Evolutionary conservation across 2,797 vertebrate genomes (phyloP), one percentile per base, ranked within the genome.

Genomic region (Siniperca scherzeri): DNA sequence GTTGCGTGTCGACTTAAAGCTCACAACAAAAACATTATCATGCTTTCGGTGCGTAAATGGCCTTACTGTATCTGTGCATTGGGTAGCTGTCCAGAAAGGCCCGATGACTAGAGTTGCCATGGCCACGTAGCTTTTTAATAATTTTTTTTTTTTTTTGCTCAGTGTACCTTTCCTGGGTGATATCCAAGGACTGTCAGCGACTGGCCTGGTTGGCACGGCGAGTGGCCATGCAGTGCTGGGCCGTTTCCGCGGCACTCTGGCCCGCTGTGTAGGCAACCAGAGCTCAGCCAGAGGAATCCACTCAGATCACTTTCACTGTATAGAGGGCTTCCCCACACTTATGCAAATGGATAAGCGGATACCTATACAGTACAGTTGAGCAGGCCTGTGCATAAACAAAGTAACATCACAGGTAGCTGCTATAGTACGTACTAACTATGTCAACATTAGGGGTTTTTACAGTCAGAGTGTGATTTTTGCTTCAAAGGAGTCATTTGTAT

Each of bases 271-370:
- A 89, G 86, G 86, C 88, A 90, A 88, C 89, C 88, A 14, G 85
- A 42, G 66, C 85, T 14, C 85, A 94, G 93, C 94, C 91, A 93
- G 90, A 92, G 92, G 92, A 93, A 93, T 89, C 87, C 84, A 82
- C 87, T 91, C 89, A 53, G 90, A 91, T 91, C 85, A 50, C 85
- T 91, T 86, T 87, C 90, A 77, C 83, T 79, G 53, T 90, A 83
- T 90, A 89, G 90, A 85, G 90, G 89, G 84, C 80, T 84, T 89
- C 91, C 84, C 88, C 67, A 7, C 83, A 25, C 78, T 79, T 78
- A 74, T 62, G 64, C 62, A 62, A 27, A 80, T 36, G 60, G 42
- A 73, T 52, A n/a, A 65, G 62, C 44, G 55, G 38, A 77, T 55
- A 75, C 64, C 70, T 82, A 70, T 71, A 77, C 62, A 46, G 60